A percentile compares a stretch with the other conserved stretches of the same genome.
Evolutionary conservation across 2,888 invertebrate species (phyloP).

Genomic region (Linyphia triangularis): DNA sequence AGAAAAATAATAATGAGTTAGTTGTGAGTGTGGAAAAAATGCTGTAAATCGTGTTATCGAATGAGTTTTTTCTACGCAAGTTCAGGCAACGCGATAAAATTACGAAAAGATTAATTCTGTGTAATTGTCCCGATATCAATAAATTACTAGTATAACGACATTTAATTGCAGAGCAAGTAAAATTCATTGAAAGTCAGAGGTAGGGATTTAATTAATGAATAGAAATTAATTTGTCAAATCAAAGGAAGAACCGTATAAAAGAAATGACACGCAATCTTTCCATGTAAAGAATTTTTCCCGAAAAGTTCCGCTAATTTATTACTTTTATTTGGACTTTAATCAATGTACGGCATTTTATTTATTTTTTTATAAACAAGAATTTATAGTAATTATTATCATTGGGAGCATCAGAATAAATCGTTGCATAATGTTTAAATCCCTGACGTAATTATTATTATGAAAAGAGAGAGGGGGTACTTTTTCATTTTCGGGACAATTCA

Average conservation of each 20-base stretch:
- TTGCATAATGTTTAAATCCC: neutral
- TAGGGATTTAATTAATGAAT: conserved; percentile 52
- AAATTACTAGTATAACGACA: conserved; percentile 39
- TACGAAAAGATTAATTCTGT: conserved; percentile 44
- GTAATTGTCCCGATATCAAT: conserved; percentile 60
- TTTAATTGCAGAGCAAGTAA: conserved; percentile 27
- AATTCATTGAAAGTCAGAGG: conserved; percentile 20
- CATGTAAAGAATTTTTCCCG: neutral
- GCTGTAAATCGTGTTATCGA: conserved; percentile 50
- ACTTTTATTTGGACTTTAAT: neutral
- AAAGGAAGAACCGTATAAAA: neutral
- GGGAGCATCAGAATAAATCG: neutral
- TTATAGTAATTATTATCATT: neutral
- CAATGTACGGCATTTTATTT: too few relatives aligned
- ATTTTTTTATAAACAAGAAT: neutral
- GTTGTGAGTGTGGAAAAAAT: conserved; percentile 17
- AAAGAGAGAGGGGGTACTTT: neutral
- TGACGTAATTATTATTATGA: neutral
- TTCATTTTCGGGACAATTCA: neutral
- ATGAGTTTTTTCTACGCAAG: conserved; percentile 36
- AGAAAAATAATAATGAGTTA: conserved; percentile 59
- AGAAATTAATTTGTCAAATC: conserved; percentile 54
- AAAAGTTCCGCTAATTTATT: neutral
- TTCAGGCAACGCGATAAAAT: conserved; percentile 28
- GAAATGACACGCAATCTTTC: neutral